Evolutionary conservation across 1,140 invertebrate genomes (phyloP).

Genomic region (Atta texana): DNA sequence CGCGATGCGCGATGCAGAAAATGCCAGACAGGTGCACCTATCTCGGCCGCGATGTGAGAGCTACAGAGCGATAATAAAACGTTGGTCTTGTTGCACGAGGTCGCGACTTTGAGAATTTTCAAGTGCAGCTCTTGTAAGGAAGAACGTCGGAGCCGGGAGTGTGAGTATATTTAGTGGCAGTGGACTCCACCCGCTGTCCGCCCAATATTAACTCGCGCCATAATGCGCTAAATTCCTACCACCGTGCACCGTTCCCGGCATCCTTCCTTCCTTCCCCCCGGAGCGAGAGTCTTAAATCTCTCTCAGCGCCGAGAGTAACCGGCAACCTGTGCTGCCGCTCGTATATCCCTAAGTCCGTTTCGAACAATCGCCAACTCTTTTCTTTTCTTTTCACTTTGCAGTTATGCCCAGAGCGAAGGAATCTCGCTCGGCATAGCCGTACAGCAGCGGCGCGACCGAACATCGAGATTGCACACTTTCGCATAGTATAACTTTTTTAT

Average conservation of each 20-base stretch:
- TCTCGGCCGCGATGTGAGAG: slow-evolving; percentile 25
- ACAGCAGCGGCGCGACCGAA: slow-evolving; percentile 19
- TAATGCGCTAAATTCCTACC: slow-evolving; percentile 81
- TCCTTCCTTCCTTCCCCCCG: slow-evolving; percentile 63
- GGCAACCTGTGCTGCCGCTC: slow-evolving; percentile 76
- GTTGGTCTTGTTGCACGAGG: slow-evolving; percentile 65
- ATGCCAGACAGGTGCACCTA: slow-evolving; percentile 36
- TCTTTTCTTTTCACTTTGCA: slow-evolving; percentile 59
- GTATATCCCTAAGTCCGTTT: slow-evolving; percentile 74
- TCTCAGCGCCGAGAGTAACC: slow-evolving; percentile 71
- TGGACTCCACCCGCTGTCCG: slow-evolving; percentile 79
- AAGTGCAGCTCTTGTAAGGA: slow-evolving; percentile 48
- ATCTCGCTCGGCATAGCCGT: slow-evolving; percentile 44
- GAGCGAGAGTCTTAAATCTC: slow-evolving; percentile 76
- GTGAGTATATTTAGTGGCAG: slow-evolving; percentile 78
- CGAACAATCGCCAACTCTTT: slow-evolving; percentile 72
- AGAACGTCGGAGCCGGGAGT: slow-evolving; percentile 43
- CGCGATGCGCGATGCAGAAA: slow-evolving; percentile 50
- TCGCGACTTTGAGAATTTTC: slow-evolving; percentile 66
- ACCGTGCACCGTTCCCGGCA: slow-evolving; percentile 72
- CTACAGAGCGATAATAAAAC: slow-evolving; percentile 69
- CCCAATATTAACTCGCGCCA: slow-evolving; percentile 81
- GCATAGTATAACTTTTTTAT: slow-evolving; percentile 29
- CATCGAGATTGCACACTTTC: slow-evolving; percentile 63
- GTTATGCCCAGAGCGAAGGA: slow-evolving; percentile 64